Evolutionary conservation across 2,113 vertebrate genomes (phyloP).

Genomic region (Naja naja): DNA sequence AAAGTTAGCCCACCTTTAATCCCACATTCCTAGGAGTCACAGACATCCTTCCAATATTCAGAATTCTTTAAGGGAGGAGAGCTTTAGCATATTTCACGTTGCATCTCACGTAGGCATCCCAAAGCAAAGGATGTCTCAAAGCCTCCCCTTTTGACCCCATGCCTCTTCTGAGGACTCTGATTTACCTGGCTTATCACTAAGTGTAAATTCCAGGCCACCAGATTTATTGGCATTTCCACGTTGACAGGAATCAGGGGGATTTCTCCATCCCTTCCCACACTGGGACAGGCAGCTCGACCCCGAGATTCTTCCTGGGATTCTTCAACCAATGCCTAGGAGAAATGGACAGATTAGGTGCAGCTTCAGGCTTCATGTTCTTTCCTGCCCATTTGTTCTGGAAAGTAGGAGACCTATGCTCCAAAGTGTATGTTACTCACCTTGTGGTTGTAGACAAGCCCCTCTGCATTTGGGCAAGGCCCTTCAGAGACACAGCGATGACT

Average conservation of each 20-base stretch:
- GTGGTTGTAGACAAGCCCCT: conserved; percentile 76
- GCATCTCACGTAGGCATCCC: not conserved
- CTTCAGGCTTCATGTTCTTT: not conserved
- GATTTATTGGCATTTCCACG: conserved; percentile 70
- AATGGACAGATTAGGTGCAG: not conserved
- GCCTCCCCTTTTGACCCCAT: not conserved
- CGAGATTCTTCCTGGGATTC: conserved; percentile 50
- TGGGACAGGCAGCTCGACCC: conserved; percentile 75
- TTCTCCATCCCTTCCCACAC: conserved; percentile 69
- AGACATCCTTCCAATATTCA: not conserved
- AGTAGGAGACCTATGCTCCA: not conserved
- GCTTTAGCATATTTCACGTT: not conserved
- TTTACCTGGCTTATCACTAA: conserved; percentile 64
- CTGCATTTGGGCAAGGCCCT: conserved; percentile 68
- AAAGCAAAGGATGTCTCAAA: not conserved
- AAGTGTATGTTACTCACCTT: conserved; percentile 66
- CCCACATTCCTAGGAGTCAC: not conserved
- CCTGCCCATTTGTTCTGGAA: not conserved
- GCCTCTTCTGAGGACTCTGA: too few relatives aligned
- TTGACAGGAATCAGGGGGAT: conserved; percentile 78
- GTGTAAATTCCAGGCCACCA: conserved; percentile 77
- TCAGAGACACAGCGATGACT: conserved; percentile 76
- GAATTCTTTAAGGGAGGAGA: not conserved
- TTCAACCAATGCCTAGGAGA: not conserved
- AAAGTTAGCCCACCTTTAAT: not conserved